Evolutionary conservation across 2,888 invertebrate genomes (phyloP), one percentile per base, ranked within the genome.

Genomic region (Eristalis arbustorum): DNA sequence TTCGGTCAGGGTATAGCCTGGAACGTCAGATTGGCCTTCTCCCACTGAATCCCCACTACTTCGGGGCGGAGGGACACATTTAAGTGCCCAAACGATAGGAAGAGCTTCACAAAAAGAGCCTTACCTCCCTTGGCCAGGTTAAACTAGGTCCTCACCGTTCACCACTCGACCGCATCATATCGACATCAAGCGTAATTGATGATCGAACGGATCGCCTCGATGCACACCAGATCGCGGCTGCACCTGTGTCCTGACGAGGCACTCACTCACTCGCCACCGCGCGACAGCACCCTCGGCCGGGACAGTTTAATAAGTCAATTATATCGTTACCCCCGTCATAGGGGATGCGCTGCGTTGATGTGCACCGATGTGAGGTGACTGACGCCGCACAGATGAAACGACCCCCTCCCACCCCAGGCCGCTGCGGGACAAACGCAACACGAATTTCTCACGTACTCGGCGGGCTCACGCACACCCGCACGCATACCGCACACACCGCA

Each of bases 261-360:
- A 56, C 49, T 31, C 31, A 31, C 10, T 8, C 56, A n/a, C 56
- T 13, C 37, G 34, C 34, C 34, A 37, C 34, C 34, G 1, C 34
- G 2, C 5, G 31, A 10, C 11, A 10, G 11, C 11, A 8, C 37
- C 37, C 13, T 37, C 37, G 13, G 13, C 13, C 13, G 13, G 37
- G 37, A 37, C 37, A 37, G 81, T 61, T 75, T 59, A 81, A 75
- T 81, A 75, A 69, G 75, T 81, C 74, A 81, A 81, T 81, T 81
- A 81, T 71, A 59, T 71, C 75, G 71, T 75, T 75, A 75, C 40
- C 59, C n/a, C 59, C 59, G 23, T 25, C 25, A 23, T 25, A 25
- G 59, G 23, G 64, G 67, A 74, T 61, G 37, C 42, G 66, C 8
- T 62, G 57, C 18, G 64, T 34, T 25, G 28, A 61, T 71, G 66